These are phyloP conservation scores for Sycophila texana DNA, from an alignment of 2,888 invertebrate species.

Conservation along the genomic window DNA sequence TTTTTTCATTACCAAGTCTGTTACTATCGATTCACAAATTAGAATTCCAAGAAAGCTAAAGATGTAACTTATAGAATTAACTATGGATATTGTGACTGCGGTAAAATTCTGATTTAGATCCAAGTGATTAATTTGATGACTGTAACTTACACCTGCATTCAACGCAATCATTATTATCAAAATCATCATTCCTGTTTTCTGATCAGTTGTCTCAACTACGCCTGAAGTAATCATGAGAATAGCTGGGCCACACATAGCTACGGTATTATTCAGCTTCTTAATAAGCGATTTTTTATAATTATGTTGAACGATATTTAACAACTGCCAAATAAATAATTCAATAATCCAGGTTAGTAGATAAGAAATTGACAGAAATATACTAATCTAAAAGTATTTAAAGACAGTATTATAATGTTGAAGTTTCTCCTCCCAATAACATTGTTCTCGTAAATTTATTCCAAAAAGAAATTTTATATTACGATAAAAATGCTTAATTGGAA, in stretches of 20 bases:
- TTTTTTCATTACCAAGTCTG: conserved; percentile 1
- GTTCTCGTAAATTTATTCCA: neutral
- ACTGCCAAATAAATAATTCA: neutral
- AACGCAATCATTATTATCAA: neutral
- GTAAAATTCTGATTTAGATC: neutral
- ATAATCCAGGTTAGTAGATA: neutral
- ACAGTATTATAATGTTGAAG: neutral
- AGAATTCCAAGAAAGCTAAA: neutral
- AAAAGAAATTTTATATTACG: neutral
- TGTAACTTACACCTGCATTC: neutral
- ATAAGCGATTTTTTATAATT: neutral
- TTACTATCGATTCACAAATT: neutral
- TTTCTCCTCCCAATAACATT: neutral
- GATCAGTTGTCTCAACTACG: neutral
- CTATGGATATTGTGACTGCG: neutral
- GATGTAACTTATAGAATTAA: neutral
- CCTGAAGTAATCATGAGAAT: neutral
- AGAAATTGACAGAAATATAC: neutral
- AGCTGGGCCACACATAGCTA: conserved; percentile 13
- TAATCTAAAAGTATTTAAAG: neutral
- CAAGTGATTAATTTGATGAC: neutral
- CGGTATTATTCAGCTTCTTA: neutral
- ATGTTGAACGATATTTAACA: neutral
- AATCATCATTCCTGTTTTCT: neutral
- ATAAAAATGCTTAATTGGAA: neutral